Evolutionary conservation across 2,113 vertebrate genomes (phyloP).

Genomic region (Orthochromis indermauri): DNA sequence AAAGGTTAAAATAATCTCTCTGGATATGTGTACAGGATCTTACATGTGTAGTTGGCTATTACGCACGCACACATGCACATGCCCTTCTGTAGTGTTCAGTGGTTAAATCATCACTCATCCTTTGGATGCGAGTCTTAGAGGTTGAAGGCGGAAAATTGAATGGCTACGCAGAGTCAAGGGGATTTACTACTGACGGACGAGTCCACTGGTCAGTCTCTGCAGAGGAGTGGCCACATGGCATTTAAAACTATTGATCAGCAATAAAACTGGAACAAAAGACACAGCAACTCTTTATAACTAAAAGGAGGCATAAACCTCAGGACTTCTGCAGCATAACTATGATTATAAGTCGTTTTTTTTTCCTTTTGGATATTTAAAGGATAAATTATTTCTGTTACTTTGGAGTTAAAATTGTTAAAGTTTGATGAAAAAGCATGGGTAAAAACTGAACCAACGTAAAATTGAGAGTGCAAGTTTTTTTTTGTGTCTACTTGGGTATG

Average conservation of each 20-base stretch:
- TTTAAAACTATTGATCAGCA: conserved; percentile 59
- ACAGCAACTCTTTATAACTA: conserved; percentile 7
- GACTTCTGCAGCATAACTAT: conserved; percentile 3
- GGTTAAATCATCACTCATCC: conserved; percentile 35
- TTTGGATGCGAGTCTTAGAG: conserved; percentile 8
- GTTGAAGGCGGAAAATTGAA: conserved; percentile 56
- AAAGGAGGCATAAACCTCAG: conserved; percentile 12
- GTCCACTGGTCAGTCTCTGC: conserved; percentile 11
- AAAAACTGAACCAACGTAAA: background rate
- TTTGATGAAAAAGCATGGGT: background rate
- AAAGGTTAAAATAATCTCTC: background rate
- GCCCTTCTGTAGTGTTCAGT: background rate
- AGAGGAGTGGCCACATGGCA: conserved; percentile 34
- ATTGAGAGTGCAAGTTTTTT: background rate
- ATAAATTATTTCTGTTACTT: background rate
- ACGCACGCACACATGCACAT: background rate
- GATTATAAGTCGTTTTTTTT: background rate
- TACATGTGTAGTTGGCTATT: background rate
- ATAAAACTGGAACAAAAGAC: conserved; percentile 33
- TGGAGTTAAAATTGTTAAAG: background rate
- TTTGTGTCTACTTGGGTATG: background rate
- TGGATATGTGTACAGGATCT: background rate
- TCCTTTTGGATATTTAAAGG: background rate
- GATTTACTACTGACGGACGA: conserved; percentile 50
- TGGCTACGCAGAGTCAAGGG: conserved; percentile 16